phyloP scores from a whole-genome alignment of 2,113 vertebrate genomes.

The Poeciliopsis retropinna region DNA sequence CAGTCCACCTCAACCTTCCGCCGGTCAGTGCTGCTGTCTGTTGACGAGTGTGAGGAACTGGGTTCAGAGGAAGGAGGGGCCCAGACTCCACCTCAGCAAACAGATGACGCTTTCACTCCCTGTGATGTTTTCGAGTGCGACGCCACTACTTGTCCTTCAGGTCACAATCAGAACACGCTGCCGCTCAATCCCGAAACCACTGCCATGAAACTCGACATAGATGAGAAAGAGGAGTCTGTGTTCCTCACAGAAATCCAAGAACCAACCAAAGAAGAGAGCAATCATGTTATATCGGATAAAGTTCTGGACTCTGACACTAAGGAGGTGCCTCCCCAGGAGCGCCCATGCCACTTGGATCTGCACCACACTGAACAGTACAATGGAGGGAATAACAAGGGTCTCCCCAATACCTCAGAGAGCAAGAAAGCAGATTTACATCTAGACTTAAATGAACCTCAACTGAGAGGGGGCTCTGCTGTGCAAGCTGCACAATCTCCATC shows the following conservation, averaged over 20 bases:
- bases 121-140: conserved; percentile 89
- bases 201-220: conserved; percentile 7
- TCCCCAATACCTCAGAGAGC: conserved; percentile 80
- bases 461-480: conserved; percentile 83
- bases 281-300: conserved; percentile 8
- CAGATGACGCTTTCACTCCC: conserved; percentile 72
- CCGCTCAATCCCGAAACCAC: conserved; percentile 9
- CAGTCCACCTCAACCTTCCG: conserved; percentile 86
- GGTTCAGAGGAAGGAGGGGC: conserved; percentile 88
- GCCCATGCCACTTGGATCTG: conserved; percentile 92
- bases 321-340: conserved; percentile 88
- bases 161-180: conserved; percentile 55
- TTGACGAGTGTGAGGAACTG: conserved; percentile 97
- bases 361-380: conserved; percentile 84
- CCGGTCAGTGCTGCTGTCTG: conserved; percentile 92
- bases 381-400: conserved; percentile 77
- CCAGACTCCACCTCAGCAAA: conserved; percentile 74
- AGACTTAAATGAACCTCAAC: conserved; percentile 88
- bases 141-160: conserved; percentile 64
- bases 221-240: conserved; percentile 10
- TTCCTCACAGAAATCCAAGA: conserved; percentile 68
- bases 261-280: conserved; percentile 9
- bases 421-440: conserved; percentile 83
- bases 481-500: conserved; percentile 88
- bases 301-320: conserved; percentile 45